phyloP scores from a whole-genome alignment of 2,797 vertebrate genomes.

The Mormyrus proboscirostris region DNA sequence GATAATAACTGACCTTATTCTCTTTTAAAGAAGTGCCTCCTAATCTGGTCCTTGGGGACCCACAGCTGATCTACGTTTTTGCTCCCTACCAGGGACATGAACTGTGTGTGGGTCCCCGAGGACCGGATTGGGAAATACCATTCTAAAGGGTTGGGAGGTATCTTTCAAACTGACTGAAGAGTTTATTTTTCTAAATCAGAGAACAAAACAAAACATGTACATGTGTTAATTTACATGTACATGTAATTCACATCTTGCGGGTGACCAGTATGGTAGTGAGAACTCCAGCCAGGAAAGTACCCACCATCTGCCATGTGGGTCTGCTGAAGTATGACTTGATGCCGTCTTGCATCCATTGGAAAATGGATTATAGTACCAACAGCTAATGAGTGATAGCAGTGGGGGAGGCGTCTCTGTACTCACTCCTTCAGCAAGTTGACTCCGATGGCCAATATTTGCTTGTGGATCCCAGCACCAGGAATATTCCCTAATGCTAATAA shows the following conservation, averaged over 20 bases:
- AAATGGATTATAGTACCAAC: neutral
- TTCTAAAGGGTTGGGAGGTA: too few relatives aligned
- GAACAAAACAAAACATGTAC: too few relatives aligned
- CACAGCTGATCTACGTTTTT: neutral
- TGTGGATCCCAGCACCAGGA: conserved; percentile 9
- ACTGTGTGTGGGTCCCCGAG: neutral
- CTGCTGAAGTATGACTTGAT: too few relatives aligned
- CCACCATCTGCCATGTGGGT: too few relatives aligned
- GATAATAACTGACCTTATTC: neutral
- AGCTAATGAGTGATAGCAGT: neutral
- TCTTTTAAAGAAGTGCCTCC: neutral
- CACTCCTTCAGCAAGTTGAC: conserved; percentile 59
- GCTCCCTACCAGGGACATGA: neutral
- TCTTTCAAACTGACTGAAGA: neutral
- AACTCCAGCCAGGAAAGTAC: too few relatives aligned
- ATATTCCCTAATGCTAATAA: too few relatives aligned
- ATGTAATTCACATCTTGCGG: too few relatives aligned
- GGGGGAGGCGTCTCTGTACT: conserved; percentile 35
- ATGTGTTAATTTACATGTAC: too few relatives aligned
- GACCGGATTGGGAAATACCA: neutral
- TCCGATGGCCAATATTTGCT: conserved; percentile 60
- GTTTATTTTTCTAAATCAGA: too few relatives aligned
- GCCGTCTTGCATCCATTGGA: too few relatives aligned
- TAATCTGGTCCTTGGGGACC: neutral
- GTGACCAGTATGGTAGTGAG: too few relatives aligned